Base-by-base conservation (phyloP, 2,113 vertebrate genomes). In the Turnix velox region DNA sequence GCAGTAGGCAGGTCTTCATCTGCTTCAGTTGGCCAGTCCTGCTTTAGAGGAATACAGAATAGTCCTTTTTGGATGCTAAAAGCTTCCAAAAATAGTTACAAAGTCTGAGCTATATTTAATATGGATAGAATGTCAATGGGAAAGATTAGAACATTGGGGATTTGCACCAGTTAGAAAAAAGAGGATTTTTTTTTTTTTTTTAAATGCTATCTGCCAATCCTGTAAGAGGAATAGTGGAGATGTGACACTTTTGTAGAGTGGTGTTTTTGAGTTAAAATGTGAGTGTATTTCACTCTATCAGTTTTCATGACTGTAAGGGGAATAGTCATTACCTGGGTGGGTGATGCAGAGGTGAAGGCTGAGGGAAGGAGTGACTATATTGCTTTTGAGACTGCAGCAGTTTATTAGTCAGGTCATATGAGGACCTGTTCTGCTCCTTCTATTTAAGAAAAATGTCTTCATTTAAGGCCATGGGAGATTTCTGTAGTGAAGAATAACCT, bases 71-170 rank as follows among this genome's bases (percentile, higher is more conserved):
- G 77, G 86, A 93, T 92, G 86, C 52, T 93, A 90, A 96, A 95
- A 95, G 95, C 92, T 95, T 92, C 95, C 88, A 84, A 88, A 94
- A 94, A 96, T 93, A 96, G 94, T 88, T 92, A 35, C 75, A 71
- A 80, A 95, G 82, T 87, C 87, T 91, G 78, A 86, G 91, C 91
- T 95, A 84, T 94, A 96, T 91, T 92, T 94, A 96, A 95, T 93
- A 81, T 18, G 10, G 79, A 54, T 92, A 92, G 72, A 91, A 94
- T 94, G 93, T 90, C 91, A 89, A 67, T 93, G 85, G 93, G 63
- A 91, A 84, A 79, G 91, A 93, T 96, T 95, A 92, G 91, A 87
- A 90, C 71, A 24, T 80, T 92, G 86, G 84, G 87, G 93, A 96
- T 94, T 95, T 95, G 91, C 27, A 93, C 78, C 75, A 83, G 78